Percentiles rank a stretch among this genome's conserved stretches.
Evolutionary conservation across 2,113 vertebrate genomes (phyloP).

Genomic region (Andinoacara biseriatus): DNA sequence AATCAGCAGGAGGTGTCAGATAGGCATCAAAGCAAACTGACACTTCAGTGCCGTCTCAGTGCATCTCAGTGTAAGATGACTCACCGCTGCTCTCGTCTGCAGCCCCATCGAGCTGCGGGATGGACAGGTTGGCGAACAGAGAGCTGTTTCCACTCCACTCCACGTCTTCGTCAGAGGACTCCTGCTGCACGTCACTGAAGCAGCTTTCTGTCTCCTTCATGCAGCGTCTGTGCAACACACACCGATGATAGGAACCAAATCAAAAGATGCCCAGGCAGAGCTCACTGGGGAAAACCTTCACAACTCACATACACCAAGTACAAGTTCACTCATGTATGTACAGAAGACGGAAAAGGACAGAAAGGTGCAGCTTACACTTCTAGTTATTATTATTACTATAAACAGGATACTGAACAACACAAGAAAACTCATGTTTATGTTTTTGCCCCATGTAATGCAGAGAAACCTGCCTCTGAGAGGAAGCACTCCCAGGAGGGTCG

Average conservation of each 20-base stretch:
- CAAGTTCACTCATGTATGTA: neutral
- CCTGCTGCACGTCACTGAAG: conserved; percentile 88
- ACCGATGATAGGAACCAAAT: neutral
- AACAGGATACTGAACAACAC: neutral
- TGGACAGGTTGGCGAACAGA: conserved; percentile 88
- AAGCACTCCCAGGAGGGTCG: conserved; percentile 75
- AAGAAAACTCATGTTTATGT: neutral
- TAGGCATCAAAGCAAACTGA: conserved; percentile 18
- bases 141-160: conserved; percentile 89
- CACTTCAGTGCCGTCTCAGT: conserved; percentile 4
- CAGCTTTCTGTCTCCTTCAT: conserved; percentile 82
- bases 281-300: neutral
- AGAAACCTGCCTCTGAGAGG: conserved; percentile 79
- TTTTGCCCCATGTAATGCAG: neutral
- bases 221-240: conserved; percentile 69
- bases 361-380: neutral
- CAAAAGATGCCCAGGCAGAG: neutral
- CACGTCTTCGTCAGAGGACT: conserved; percentile 93
- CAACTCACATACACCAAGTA: neutral
- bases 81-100: conserved; percentile 97
- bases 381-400: neutral
- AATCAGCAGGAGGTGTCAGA: conserved; percentile 16
- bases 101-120: conserved; percentile 97
- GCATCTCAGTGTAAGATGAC: conserved; percentile 6
- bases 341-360: neutral